These are phyloP conservation scores for Lissocephala sabroskyi DNA, from an alignment of 2,888 invertebrate genomes.

Conservation along the genomic window DNA sequence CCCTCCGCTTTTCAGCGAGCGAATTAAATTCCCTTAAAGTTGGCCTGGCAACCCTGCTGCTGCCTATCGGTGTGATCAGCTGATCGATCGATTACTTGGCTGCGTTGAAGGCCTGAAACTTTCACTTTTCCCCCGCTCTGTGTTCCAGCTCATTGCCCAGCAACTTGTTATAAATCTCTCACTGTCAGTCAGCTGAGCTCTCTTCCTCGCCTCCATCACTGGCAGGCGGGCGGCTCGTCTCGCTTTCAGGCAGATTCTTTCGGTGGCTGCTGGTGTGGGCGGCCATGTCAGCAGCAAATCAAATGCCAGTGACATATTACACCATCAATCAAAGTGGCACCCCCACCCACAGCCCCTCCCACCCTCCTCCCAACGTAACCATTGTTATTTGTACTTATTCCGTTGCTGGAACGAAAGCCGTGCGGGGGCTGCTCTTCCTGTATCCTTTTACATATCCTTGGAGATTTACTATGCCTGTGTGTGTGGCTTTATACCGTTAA, in stretches of 20 bases:
- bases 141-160: conserved; percentile 8
- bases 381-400: conserved; percentile 31
- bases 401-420: not conserved
- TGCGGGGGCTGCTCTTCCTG: conserved; percentile 1
- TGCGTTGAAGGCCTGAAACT: conserved; percentile 6
- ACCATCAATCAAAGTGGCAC: conserved; percentile 45
- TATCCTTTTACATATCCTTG: conserved; percentile 55
- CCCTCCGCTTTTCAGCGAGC: conserved; percentile 12
- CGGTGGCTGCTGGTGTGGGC: not conserved
- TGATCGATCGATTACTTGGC: no score
- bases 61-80: no score
- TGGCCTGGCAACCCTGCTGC: conserved; percentile 1
- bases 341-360: conserved; percentile 1
- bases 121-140: conserved; percentile 12
- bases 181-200: conserved; percentile 4
- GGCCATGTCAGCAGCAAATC: conserved; percentile 37
- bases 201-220: not conserved
- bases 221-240: not conserved
- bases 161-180: conserved; percentile 6
- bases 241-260: not conserved
- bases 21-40: conserved; percentile 25
- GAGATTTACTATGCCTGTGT: conserved; percentile 32
- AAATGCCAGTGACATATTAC: conserved; percentile 62
- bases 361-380: conserved; percentile 1
- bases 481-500: conserved; percentile 42